phyloP scores from a whole-genome alignment of 2,888 invertebrate genomes.

The Neoitamus cyanurus region DNA sequence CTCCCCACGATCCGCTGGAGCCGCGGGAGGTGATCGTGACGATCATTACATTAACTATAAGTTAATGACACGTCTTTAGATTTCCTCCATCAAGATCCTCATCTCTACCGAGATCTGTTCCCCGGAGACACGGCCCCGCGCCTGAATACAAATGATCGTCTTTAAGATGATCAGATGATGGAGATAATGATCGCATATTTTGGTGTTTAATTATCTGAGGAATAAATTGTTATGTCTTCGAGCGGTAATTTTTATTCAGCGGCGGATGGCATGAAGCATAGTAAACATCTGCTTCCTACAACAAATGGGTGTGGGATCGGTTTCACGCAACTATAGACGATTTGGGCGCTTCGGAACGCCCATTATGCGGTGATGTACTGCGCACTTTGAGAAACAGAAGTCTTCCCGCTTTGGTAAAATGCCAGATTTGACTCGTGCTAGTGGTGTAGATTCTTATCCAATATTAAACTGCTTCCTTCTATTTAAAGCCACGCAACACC shows the following conservation, averaged over 20 bases:
- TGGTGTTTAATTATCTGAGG: constrained; percentile 45
- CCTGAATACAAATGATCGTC: constrained; percentile 44
- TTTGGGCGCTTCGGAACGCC: neutral
- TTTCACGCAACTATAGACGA: constrained; percentile 6
- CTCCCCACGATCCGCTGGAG: constrained; percentile 24
- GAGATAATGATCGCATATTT: constrained; percentile 46
- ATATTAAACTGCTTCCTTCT: neutral
- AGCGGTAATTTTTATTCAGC: constrained; percentile 16
- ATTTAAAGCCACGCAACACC: neutral
- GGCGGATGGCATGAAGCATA: neutral
- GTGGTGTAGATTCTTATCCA: constrained; percentile 21
- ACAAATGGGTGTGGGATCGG: constrained; percentile 31
- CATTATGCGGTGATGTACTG: constrained; percentile 21
- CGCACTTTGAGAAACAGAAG: neutral
- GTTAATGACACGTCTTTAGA: constrained; percentile 37
- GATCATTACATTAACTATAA: constrained; percentile 42
- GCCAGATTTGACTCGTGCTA: neutral
- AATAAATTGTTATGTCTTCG: constrained; percentile 42
- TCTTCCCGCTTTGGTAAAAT: neutral
- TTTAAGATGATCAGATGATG: constrained; percentile 46
- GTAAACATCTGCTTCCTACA: constrained; percentile 38
- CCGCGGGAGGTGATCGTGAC: constrained; percentile 35
- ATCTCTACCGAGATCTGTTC: neutral
- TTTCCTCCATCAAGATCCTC: constrained; percentile 35
- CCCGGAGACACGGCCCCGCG: neutral